Percentiles rank a stretch among this genome's conserved stretches.
Conservation (phyloP, 2,797 vertebrate species). For the Anabas testudineus region DNA sequence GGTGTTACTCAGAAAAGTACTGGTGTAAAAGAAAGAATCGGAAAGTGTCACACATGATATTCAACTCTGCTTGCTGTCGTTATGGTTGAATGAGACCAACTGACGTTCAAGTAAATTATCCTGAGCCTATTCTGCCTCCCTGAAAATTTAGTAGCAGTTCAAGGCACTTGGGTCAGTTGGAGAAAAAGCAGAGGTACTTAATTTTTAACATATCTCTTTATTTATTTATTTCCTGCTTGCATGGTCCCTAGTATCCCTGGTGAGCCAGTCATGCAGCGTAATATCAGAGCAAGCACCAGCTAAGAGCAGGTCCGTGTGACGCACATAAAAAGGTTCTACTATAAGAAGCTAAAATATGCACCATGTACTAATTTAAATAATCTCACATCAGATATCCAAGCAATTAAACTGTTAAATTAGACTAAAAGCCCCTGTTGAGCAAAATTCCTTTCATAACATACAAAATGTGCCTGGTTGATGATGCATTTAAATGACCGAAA, state of each 20-base stretch:
- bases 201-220: constrained; percentile 71
- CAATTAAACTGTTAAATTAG: constrained; percentile 27
- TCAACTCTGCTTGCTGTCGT: not conserved
- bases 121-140: not conserved
- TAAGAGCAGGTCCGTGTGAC: constrained; percentile 14
- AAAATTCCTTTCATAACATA: constrained; percentile 12
- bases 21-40: not conserved
- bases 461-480: constrained; percentile 28
- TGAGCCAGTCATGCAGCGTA: constrained; percentile 48
- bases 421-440: constrained; percentile 13
- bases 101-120: constrained; percentile 15
- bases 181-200: constrained; percentile 38
- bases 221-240: constrained; percentile 67
- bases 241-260: constrained; percentile 46
- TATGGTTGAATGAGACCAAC: constrained; percentile 3
- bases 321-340: constrained; percentile 20
- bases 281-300: constrained; percentile 25
- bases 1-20: not conserved
- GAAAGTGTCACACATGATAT: not conserved
- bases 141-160: constrained; percentile 18
- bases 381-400: constrained; percentile 9
- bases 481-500: constrained; percentile 33
- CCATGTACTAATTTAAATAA: constrained; percentile 25
- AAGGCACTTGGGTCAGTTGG: constrained; percentile 47
- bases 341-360: constrained; percentile 4